Percentiles rank a stretch among this genome's conserved stretches.
Conservation (phyloP, 2,113 vertebrate genomes). For the Pterocles burchelli region DNA sequence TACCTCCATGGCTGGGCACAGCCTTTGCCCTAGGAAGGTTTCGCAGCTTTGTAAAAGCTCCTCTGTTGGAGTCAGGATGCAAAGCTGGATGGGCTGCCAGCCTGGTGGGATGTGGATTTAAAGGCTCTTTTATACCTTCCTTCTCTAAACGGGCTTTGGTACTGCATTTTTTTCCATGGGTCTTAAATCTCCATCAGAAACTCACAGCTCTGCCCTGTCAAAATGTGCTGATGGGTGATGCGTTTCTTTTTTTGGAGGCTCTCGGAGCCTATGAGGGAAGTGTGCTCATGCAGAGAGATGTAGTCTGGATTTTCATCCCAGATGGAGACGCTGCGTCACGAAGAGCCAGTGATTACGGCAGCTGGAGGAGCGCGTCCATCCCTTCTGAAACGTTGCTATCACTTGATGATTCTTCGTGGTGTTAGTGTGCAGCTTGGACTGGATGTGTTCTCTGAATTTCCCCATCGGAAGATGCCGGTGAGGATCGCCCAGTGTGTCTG, state of each 20-base stretch:
- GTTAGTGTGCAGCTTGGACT: neutral
- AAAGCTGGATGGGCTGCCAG: constrained; percentile 8
- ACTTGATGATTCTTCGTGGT: neutral
- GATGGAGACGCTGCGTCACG: accelerated
- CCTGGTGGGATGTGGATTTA: neutral
- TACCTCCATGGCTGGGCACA: neutral
- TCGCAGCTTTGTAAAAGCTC: neutral
- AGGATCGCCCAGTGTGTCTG: neutral
- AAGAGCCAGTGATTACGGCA: neutral
- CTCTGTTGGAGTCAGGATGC: constrained; percentile 1
- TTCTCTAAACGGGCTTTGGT: neutral
- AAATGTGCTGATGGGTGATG: neutral
- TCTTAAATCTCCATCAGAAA: constrained; percentile 28
- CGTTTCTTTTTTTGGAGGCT: neutral
- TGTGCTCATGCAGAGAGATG: neutral
- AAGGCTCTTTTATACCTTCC: constrained; percentile 23
- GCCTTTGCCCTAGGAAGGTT: neutral
- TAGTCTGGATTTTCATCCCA: neutral
- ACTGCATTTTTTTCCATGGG: neutral
- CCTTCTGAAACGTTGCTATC: accelerated
- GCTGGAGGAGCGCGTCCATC: neutral
- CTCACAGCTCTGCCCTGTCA: neutral
- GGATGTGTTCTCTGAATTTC: neutral
- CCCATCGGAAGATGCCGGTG: accelerated
- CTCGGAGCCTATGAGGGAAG: neutral